These are phyloP conservation scores for Canis aureus DNA, from an alignment of 2,113 vertebrate genomes.

Conservation along the genomic window DNA sequence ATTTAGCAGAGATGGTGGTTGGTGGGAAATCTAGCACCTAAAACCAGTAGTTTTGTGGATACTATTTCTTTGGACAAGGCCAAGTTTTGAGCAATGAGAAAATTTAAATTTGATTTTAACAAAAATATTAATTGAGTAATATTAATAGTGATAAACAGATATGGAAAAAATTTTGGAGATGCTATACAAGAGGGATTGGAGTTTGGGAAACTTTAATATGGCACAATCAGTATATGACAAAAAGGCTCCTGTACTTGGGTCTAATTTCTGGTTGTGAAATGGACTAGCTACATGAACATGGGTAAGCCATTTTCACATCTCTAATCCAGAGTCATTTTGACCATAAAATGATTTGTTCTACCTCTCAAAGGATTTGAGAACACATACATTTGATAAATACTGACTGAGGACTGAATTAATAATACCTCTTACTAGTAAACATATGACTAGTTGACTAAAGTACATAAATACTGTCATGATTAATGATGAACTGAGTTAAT, in stretches of 20 bases:
- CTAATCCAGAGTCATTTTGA: not conserved
- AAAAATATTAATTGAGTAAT: not conserved
- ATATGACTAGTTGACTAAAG: not conserved
- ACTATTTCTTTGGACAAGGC: not conserved
- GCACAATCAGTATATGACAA: not conserved
- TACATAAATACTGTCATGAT: not conserved
- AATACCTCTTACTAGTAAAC: not conserved
- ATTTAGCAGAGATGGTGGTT: not conserved
- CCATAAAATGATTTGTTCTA: not conserved
- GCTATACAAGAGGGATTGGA: not conserved
- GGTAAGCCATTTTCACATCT: not conserved
- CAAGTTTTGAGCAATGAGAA: conserved; percentile 9
- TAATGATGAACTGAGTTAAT: not conserved
- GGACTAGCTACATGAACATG: not conserved
- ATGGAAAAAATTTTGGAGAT: not conserved
- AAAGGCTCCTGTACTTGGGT: not conserved
- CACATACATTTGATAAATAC: not conserved
- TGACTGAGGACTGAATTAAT: not conserved
- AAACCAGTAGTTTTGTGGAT: conserved; percentile 13
- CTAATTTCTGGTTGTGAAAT: conserved; percentile 6
- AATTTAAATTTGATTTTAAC: conserved; percentile 23
- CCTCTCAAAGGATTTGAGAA: not conserved
- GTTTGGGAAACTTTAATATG: not conserved
- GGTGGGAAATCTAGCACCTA: not conserved
- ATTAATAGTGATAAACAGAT: not conserved